These are phyloP conservation scores for Mixornis gularis DNA, from an alignment of 2,113 vertebrate genomes.

Conservation along the genomic window DNA sequence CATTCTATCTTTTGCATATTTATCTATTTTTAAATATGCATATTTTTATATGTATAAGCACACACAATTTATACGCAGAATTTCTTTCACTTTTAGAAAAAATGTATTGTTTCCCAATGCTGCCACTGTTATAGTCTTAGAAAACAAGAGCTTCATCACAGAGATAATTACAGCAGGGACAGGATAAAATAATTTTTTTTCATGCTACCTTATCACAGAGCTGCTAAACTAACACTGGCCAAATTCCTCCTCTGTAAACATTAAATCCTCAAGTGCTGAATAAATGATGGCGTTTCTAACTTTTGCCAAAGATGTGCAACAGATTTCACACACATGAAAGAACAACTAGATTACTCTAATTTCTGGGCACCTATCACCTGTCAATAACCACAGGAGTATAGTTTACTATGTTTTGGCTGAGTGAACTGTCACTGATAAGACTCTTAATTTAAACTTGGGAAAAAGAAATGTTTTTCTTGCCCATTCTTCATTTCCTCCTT, in stretches of 20 bases:
- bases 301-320: background rate
- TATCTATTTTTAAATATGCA: background rate
- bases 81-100: background rate
- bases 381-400: background rate
- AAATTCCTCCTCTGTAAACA: background rate
- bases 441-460: background rate
- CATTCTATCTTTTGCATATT: background rate
- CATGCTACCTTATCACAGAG: background rate
- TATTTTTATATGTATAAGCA: background rate
- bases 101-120: background rate
- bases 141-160: background rate
- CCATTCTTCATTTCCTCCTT: background rate
- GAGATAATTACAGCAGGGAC: background rate
- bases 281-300: background rate
- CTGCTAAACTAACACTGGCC: background rate
- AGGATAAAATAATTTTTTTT: background rate
- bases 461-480: background rate
- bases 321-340: background rate
- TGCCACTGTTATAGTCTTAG: background rate
- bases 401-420: background rate
- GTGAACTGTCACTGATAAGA: background rate
- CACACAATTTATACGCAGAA: background rate
- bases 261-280: background rate
- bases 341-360: background rate
- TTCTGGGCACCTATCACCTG: background rate